These are phyloP conservation scores for Melanocharis versteri DNA, from an alignment of 2,113 vertebrate genomes.

Conservation along the genomic window DNA sequence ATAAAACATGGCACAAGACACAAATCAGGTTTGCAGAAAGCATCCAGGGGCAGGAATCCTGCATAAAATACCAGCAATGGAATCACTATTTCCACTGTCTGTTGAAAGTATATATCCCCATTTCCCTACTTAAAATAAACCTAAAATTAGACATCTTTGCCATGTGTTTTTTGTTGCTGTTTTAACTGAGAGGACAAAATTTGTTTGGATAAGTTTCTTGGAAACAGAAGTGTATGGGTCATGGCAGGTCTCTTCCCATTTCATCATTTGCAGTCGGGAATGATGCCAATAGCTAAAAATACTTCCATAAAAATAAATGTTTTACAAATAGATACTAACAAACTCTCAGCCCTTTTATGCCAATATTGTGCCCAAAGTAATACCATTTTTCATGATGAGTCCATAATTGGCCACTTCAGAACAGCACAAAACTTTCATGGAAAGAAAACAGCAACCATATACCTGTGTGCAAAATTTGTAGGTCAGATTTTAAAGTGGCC, in stretches of 20 bases:
- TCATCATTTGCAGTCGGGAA: conserved; percentile 32
- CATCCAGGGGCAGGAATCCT: neutral
- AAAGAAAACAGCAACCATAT: neutral
- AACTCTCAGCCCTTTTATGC: conserved; percentile 11
- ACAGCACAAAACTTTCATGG: neutral
- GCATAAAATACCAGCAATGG: neutral
- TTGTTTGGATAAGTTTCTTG: neutral
- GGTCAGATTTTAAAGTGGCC: neutral
- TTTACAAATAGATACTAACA: conserved; percentile 33
- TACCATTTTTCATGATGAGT: neutral
- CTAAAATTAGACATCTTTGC: neutral
- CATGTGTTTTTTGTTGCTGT: neutral
- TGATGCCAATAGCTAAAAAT: conserved; percentile 45
- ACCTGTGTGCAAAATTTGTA: neutral
- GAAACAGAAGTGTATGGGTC: neutral
- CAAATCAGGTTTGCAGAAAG: neutral
- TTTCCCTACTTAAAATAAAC: neutral
- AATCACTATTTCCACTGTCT: neutral
- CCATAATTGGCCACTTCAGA: neutral
- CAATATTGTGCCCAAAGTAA: conserved; percentile 3
- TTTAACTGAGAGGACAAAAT: neutral
- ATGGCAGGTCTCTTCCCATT: neutral
- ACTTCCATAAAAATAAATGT: conserved; percentile 54
- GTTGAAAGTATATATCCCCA: neutral
- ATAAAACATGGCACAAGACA: neutral